phyloP scores from a whole-genome alignment of 2,888 invertebrate genomes.

The Stenolophus ochropezus region DNA sequence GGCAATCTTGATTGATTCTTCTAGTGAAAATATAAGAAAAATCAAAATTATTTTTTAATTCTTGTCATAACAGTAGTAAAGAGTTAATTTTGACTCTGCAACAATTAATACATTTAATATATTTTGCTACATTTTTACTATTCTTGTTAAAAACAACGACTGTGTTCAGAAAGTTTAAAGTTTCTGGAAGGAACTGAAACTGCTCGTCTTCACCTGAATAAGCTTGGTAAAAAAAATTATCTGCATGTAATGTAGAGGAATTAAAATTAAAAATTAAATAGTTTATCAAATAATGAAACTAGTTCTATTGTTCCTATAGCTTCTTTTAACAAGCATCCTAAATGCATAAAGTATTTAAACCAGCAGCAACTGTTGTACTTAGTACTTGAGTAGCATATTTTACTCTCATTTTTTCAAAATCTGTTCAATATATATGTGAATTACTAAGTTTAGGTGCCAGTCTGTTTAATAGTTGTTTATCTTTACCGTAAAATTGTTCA shows the following conservation, averaged over 20 bases:
- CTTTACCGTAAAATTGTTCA: slow-evolving; percentile 61
- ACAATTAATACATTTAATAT: slow-evolving; percentile 60
- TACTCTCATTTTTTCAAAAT: slow-evolving; percentile 65
- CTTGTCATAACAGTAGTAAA: slow-evolving; percentile 62
- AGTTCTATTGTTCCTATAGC: slow-evolving; percentile 62
- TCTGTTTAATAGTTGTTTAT: slow-evolving; percentile 55
- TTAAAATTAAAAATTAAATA: slow-evolving; percentile 65
- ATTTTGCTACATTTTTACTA: slow-evolving; percentile 61
- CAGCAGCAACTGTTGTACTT: slow-evolving; percentile 61
- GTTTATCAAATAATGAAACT: slow-evolving; percentile 63
- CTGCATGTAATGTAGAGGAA: slow-evolving; percentile 55
- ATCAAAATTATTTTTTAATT: slow-evolving; percentile 44
- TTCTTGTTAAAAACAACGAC: slow-evolving; percentile 59
- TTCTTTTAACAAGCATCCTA: slow-evolving; percentile 59
- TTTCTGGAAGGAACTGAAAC: slow-evolving; percentile 61
- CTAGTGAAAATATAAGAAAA: not conserved
- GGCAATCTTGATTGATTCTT: slow-evolving; percentile 47
- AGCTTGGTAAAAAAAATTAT: slow-evolving; percentile 43
- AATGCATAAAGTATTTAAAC: slow-evolving; percentile 61
- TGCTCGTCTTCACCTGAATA: slow-evolving; percentile 60
- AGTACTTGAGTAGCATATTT: slow-evolving; percentile 66
- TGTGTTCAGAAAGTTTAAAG: slow-evolving; percentile 58
- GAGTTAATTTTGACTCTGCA: slow-evolving; percentile 63
- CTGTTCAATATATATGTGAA: slow-evolving; percentile 65
- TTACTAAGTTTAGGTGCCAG: slow-evolving; percentile 66